These are phyloP conservation scores for Oncorhynchus kisutch DNA, from an alignment of 2,113 vertebrate genomes.

Conservation along the genomic window DNA sequence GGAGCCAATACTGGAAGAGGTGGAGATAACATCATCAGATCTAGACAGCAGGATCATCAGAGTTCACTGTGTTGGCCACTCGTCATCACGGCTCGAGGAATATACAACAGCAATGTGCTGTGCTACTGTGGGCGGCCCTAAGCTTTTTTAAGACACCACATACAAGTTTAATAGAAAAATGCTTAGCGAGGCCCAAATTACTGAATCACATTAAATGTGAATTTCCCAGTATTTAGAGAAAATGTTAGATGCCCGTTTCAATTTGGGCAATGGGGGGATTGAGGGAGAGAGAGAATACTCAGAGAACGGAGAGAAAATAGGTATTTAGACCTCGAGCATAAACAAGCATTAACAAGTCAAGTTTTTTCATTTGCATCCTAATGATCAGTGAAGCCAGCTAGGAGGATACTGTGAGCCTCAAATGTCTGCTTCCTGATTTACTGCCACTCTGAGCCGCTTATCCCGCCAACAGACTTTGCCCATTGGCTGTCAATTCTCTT, in stretches of 20 bases:
- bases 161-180: constrained; percentile 25
- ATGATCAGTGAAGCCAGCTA: constrained; percentile 22
- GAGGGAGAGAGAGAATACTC: not conserved
- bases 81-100: constrained; percentile 12
- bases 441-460: constrained; percentile 42
- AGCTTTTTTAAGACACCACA: constrained; percentile 5
- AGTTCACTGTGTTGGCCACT: constrained; percentile 11
- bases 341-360: constrained; percentile 38
- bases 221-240: constrained; percentile 37
- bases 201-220: constrained; percentile 38
- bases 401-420: constrained; percentile 13
- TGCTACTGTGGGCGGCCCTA: constrained; percentile 9
- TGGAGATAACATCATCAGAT: not conserved
- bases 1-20: not conserved
- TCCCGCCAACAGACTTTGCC: constrained; percentile 41
- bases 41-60: constrained; percentile 10
- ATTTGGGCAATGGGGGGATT: constrained; percentile 22
- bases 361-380: constrained; percentile 20
- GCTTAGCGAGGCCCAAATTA: constrained; percentile 31
- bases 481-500: constrained; percentile 53
- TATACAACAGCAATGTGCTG: constrained; percentile 25
- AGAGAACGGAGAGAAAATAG: not conserved
- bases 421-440: constrained; percentile 29
- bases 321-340: constrained; percentile 37
- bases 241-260: constrained; percentile 28